Evolutionary conservation across 2,797 vertebrate species (phyloP).

Genomic region (Catostomus latipinnis): DNA sequence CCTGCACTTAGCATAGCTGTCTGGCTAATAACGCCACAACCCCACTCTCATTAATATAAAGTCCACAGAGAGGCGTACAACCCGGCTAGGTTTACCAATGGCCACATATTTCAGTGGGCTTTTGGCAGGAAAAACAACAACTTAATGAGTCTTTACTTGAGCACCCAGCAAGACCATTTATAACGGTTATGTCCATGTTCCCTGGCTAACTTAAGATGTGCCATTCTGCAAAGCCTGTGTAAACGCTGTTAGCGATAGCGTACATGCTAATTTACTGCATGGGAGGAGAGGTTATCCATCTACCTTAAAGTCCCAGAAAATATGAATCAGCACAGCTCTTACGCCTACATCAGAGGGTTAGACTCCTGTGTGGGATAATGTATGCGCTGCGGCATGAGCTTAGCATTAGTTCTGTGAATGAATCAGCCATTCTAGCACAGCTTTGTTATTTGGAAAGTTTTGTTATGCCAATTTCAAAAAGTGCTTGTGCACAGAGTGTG

Average conservation of each 20-base stretch:
- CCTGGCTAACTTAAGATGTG: not conserved
- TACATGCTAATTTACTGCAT: constrained; percentile 64
- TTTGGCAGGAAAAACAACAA: constrained; percentile 50
- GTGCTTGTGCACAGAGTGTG: constrained; percentile 30
- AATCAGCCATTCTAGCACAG: constrained; percentile 63
- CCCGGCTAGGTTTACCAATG: not conserved
- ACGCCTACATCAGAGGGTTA: constrained; percentile 14
- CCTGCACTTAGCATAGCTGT: constrained; percentile 57
- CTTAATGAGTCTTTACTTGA: constrained; percentile 73
- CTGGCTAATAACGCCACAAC: constrained; percentile 66
- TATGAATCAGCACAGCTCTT: constrained; percentile 66
- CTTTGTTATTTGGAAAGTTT: constrained; percentile 55
- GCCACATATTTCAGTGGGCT: constrained; percentile 30
- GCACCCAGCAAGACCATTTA: constrained; percentile 66
- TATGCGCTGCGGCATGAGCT: constrained; percentile 60
- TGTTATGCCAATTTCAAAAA: constrained; percentile 20
- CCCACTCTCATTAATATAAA: constrained; percentile 69
- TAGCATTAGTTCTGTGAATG: constrained; percentile 68
- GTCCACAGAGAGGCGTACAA: constrained; percentile 39
- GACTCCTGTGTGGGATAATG: constrained; percentile 70
- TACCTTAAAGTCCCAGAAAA: constrained; percentile 70
- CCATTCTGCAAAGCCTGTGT: not conserved
- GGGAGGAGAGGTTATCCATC: constrained; percentile 71
- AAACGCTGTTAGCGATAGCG: not conserved
- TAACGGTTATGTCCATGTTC: constrained; percentile 55